These are phyloP conservation scores for Muschampia staudingeri DNA, from an alignment of 2,888 invertebrate genomes.

Conservation along the genomic window DNA sequence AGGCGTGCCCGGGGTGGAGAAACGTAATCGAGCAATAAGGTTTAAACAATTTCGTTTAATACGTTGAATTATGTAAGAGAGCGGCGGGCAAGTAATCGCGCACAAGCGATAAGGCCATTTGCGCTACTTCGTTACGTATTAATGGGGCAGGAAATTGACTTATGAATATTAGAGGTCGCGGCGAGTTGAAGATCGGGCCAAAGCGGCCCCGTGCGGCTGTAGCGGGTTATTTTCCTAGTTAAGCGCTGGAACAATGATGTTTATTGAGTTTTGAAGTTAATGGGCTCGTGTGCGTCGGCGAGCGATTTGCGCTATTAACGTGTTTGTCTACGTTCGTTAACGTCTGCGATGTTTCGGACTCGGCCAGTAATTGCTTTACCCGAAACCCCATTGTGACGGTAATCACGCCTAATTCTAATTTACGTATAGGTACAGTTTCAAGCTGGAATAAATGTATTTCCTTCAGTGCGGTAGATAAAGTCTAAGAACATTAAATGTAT, in stretches of 20 bases:
- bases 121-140: constrained; percentile 92
- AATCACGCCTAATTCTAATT: constrained; percentile 44
- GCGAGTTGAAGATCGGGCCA: constrained; percentile 85
- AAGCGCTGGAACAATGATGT: constrained; percentile 89
- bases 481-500: not conserved
- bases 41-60: constrained; percentile 92
- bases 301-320: constrained; percentile 85
- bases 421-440: not conserved
- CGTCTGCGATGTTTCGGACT: constrained; percentile 23
- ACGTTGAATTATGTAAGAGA: constrained; percentile 92
- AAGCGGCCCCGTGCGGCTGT: constrained; percentile 86
- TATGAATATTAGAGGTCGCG: constrained; percentile 91
- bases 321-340: constrained; percentile 76
- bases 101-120: constrained; percentile 92
- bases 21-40: constrained; percentile 92
- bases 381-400: constrained; percentile 27
- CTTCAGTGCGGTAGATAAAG: not conserved
- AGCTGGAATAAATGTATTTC: not conserved
- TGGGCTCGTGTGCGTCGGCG: constrained; percentile 83
- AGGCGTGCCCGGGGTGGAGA: constrained; percentile 89
- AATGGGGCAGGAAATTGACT: constrained; percentile 91
- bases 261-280: constrained; percentile 89
- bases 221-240: constrained; percentile 87
- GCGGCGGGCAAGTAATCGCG: constrained; percentile 91
- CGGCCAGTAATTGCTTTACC: constrained; percentile 31